These are phyloP conservation scores for Pantherophis guttatus DNA, from an alignment of 2,113 vertebrate species.

Conservation along the genomic window DNA sequence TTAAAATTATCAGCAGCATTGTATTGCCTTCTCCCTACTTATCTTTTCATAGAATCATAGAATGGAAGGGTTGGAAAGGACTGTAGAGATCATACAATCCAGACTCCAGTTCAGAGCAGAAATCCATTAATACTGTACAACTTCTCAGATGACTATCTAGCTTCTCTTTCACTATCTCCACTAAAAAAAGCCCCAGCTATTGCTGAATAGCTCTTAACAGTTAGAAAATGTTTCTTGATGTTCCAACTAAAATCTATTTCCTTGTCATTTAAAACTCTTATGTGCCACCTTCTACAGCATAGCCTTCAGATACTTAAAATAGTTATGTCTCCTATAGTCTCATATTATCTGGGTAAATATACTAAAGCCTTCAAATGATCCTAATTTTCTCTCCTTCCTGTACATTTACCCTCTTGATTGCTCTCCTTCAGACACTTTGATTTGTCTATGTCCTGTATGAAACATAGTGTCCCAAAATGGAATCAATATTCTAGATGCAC, in stretches of 20 bases:
- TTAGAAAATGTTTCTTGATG: background rate
- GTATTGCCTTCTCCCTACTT: background rate
- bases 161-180: background rate
- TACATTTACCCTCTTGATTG: background rate
- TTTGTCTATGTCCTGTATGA: background rate
- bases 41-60: background rate
- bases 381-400: background rate
- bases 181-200: background rate
- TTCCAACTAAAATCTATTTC: background rate
- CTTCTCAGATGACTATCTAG: background rate
- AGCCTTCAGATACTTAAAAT: background rate
- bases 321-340: background rate
- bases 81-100: background rate
- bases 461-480: background rate
- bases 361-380: background rate
- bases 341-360: background rate
- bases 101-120: background rate
- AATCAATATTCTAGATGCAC: background rate
- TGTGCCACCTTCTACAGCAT: background rate
- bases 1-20: background rate
- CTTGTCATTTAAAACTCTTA: background rate
- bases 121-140: background rate
- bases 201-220: background rate
- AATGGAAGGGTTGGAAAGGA: background rate
- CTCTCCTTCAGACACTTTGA: background rate